These are phyloP conservation scores for Chrysolina oricalcia DNA, from an alignment of 2,888 invertebrate species.

Conservation along the genomic window DNA sequence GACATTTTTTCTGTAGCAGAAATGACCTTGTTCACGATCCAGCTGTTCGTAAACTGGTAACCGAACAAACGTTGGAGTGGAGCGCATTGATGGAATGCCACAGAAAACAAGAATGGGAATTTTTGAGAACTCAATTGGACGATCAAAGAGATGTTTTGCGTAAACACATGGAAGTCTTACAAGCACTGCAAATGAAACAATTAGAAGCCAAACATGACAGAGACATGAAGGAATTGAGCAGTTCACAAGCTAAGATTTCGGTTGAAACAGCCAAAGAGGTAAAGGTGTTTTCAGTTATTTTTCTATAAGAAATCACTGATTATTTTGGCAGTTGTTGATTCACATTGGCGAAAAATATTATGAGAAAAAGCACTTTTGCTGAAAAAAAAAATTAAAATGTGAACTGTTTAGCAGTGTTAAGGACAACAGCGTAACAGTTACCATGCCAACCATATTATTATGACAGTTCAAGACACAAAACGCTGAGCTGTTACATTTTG, in stretches of 20 bases:
- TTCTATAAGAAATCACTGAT: too few relatives aligned
- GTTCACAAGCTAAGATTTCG: conserved; percentile 94
- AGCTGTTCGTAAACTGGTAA: conserved; percentile 86
- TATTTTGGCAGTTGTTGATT: too few relatives aligned
- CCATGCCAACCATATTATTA: too few relatives aligned
- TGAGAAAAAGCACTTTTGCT: background rate
- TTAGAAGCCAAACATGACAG: conserved; percentile 92
- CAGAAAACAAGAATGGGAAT: conserved; percentile 87
- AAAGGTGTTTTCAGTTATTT: conserved; percentile 13
- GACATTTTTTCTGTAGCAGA: conserved; percentile 75
- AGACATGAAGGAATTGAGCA: conserved; percentile 96
- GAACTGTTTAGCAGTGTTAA: too few relatives aligned
- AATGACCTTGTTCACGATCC: conserved; percentile 87
- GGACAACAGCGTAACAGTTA: too few relatives aligned
- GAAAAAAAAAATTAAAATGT: too few relatives aligned
- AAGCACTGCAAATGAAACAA: conserved; percentile 90
- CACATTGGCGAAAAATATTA: background rate
- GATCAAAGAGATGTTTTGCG: conserved; percentile 84
- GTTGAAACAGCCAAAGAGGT: conserved; percentile 98
- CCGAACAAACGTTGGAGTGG: conserved; percentile 96
- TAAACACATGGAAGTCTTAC: conserved; percentile 87
- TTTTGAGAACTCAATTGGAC: conserved; percentile 86
- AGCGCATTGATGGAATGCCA: conserved; percentile 90
- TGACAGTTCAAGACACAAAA: too few relatives aligned
- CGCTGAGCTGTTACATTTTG: too few relatives aligned